Base-by-base conservation (phyloP, 2,888 invertebrate species). In the Hydroisotoma schaefferi region DNA sequence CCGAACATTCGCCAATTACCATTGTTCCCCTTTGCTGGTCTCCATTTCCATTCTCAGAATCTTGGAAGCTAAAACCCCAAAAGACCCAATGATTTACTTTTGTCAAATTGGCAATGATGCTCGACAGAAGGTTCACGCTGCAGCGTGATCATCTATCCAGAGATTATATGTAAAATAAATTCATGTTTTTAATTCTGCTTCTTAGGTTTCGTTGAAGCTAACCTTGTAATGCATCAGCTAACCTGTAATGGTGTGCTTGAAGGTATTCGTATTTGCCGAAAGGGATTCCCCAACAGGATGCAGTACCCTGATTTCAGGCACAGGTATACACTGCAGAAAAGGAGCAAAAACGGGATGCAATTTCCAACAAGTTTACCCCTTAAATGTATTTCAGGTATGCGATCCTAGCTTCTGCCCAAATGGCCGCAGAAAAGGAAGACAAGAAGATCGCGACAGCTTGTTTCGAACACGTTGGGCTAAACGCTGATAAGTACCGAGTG, bases 211-310 rank as follows among this genome's bases (percentile, higher is more conserved):
- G 94, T 99, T 78, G 98, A 99, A 81, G 94, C 98, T 73, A 91
- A 89, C 77, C 86, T 99, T 82, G 98, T 99, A 69, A 92, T 99
- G 90, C 97, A 99, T 82, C 99, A 99, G 85, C 86, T 99, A 79
- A 95, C 95, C 75, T 99, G 99, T 88, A 99, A 99, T 88, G 99
- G 99, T 92, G 99, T 99, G 83, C 90, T 99, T 85, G 99, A 99
- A 88, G 99, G 99, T 84, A 99, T 99, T 85, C 94, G 99, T 91
- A 99, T 99, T 84, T 99, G 98, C 83, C 90, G 98, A 83, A 92
- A 93, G 86, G 98, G 99, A 80, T 99, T 98, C 91, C 99, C 99
- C 85, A 99, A 98, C 90, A 90, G 98, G 82, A 94, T 98, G 93
- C 87, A 92, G 75, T 98, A 97, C 83, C 92, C 94, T 74, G 99